A percentile compares a stretch with the other conserved stretches of the same genome.
Conservation (phyloP, 2,797 vertebrate genomes). For the Thaleichthys pacificus region DNA sequence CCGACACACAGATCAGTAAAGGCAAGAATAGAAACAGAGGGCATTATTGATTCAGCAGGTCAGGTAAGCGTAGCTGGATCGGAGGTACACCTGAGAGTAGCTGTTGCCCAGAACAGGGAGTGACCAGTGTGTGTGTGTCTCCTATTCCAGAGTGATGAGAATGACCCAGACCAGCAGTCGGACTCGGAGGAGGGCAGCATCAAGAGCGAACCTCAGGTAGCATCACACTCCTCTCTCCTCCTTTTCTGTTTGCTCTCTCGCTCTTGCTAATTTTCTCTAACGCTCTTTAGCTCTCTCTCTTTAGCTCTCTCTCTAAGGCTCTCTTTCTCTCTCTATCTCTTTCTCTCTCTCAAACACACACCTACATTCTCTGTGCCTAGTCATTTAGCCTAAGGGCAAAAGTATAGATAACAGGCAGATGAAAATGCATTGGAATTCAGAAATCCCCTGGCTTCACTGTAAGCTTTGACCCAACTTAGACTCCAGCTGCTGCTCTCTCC, state of each 20-base stretch:
- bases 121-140: conserved; percentile 1
- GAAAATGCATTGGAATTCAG: neutral
- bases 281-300: neutral
- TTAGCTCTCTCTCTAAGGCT: neutral
- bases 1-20: no score
- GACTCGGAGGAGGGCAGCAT: conserved; percentile 92
- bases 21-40: no score
- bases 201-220: conserved; percentile 90
- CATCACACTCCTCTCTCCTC: neutral
- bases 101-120: no score
- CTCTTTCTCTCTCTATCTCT: neutral
- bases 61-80: neutral
- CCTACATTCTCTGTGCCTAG: neutral
- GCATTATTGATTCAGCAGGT: neutral
- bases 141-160: conserved; percentile 89
- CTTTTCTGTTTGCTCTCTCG: neutral
- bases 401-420: neutral
- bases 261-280: neutral
- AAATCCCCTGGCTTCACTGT: neutral
- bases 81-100: neutral
- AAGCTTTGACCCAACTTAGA: neutral
- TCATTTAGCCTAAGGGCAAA: neutral
- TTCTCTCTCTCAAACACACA: conserved; percentile 12
- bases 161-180: conserved; percentile 90
- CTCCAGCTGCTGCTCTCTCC: neutral